These are phyloP conservation scores for Urophycis tenuis DNA, from an alignment of 2,797 vertebrate species.

Conservation along the genomic window DNA sequence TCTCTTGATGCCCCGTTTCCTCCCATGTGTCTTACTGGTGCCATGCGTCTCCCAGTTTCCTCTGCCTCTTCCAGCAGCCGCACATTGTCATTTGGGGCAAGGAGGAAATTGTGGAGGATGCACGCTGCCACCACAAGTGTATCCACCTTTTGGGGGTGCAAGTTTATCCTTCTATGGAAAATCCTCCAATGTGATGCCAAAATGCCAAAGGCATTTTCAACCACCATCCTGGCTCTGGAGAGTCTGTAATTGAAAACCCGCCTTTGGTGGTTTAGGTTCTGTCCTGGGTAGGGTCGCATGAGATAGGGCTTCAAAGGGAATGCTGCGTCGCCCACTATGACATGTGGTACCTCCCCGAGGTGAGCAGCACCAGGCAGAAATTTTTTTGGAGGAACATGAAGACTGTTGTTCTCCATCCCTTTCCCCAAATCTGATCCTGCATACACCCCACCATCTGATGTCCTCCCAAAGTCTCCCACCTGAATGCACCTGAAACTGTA, in stretches of 20 bases:
- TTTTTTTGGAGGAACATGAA: conserved; percentile 1
- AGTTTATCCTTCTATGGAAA: conserved; percentile 6
- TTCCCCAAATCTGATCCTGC: too few species aligned
- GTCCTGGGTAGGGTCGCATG: conserved; percentile 21
- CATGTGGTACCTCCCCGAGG: background rate
- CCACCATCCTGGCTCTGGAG: conserved; percentile 10
- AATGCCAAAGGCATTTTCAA: conserved; percentile 5
- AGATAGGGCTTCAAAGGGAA: conserved; percentile 17
- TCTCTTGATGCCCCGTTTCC: conserved; percentile 11
- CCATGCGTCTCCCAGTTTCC: conserved; percentile 6
- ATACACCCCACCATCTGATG: too few species aligned
- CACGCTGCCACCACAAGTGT: conserved; percentile 11
- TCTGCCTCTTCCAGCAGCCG: conserved; percentile 15
- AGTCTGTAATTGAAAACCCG: conserved; percentile 13
- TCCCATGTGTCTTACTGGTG: conserved; percentile 12
- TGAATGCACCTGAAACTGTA: too few species aligned
- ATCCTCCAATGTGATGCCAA: conserved; percentile 7
- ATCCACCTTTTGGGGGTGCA: conserved; percentile 14
- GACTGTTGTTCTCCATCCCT: background rate
- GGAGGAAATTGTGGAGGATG: conserved; percentile 14
- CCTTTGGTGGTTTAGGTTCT: background rate
- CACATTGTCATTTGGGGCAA: background rate
- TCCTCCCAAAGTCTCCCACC: too few species aligned
- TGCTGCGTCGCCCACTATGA: conserved; percentile 16
- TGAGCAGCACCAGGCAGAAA: conserved; percentile 9